phyloP scores from a whole-genome alignment of 2,888 invertebrate species.

The Agonopterix subpropinquella region DNA sequence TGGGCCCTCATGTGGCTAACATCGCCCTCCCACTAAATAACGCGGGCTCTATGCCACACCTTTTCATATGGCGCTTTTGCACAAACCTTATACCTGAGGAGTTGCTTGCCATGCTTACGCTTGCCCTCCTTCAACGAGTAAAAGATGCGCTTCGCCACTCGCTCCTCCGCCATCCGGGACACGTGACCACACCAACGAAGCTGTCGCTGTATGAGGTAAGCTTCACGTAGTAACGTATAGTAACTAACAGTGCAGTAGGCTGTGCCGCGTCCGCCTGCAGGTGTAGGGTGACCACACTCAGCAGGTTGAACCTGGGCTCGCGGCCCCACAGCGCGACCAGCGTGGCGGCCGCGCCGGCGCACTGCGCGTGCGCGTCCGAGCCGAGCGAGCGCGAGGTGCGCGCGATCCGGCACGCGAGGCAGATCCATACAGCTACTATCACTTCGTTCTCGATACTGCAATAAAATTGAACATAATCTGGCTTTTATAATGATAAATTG shows the following conservation, averaged over 20 bases:
- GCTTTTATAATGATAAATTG: neutral
- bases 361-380: slow-evolving; percentile 8
- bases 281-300: slow-evolving; percentile 38
- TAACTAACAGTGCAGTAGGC: slow-evolving; percentile 35
- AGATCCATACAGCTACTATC: slow-evolving; percentile 51
- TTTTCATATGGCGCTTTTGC: no score
- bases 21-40: no score
- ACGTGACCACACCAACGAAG: no score
- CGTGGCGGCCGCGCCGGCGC: slow-evolving; percentile 12
- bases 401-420: slow-evolving; percentile 33
- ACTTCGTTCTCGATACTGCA: slow-evolving; percentile 40
- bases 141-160: no score
- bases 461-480: slow-evolving; percentile 4
- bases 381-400: neutral
- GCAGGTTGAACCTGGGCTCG: slow-evolving; percentile 33
- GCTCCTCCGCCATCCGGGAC: no score
- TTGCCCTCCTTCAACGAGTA: no score
- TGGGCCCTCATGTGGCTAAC: no score
- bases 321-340: slow-evolving; percentile 36
- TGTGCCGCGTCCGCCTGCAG: slow-evolving; percentile 26
- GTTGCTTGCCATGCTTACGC: no score
- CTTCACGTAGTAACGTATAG: neutral
- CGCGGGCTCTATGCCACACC: no score
- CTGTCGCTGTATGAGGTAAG: no score
- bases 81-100: no score